Percentiles rank a stretch among this genome's conserved stretches.
Evolutionary conservation across 2,888 invertebrate genomes (phyloP).

Genomic region (Andrena haemorrhoa): DNA sequence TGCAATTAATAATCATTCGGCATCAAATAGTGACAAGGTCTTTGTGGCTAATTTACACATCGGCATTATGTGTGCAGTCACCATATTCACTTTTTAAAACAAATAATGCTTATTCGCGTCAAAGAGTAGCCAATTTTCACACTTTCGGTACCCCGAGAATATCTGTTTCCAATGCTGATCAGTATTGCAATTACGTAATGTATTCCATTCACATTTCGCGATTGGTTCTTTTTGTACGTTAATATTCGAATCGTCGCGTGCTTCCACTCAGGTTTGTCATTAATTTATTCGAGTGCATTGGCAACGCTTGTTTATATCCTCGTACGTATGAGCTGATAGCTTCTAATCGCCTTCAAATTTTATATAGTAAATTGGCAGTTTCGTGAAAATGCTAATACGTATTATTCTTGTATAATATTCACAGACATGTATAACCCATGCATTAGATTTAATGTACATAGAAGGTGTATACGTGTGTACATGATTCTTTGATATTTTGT

Average conservation of each 20-base stretch:
- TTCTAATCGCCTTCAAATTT: background rate
- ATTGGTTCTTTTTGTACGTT: constrained; percentile 9
- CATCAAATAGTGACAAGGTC: constrained; percentile 34
- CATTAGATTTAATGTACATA: constrained; percentile 16
- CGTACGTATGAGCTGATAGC: constrained; percentile 12
- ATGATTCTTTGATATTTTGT: constrained; percentile 11
- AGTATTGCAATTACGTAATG: constrained; percentile 9
- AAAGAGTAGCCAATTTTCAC: constrained; percentile 3
- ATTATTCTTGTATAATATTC: background rate
- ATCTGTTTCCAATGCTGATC: constrained; percentile 1
- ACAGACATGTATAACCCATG: background rate
- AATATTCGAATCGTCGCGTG: constrained; percentile 18
- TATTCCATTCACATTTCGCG: constrained; percentile 10
- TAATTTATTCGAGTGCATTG: background rate
- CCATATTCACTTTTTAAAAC: constrained; percentile 4
- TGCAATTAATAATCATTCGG: constrained; percentile 62
- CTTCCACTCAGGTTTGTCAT: background rate
- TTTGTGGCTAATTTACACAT: constrained; percentile 57
- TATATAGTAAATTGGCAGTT: background rate
- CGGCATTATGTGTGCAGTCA: constrained; percentile 22
- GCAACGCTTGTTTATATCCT: constrained; percentile 18
- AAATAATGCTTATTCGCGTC: constrained; percentile 23
- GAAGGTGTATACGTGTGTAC: constrained; percentile 17
- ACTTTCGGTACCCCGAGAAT: background rate
- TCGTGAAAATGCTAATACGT: constrained; percentile 1